Evolutionary conservation across 2,888 invertebrate species (phyloP), one percentile per base, ranked within the genome.

Genomic region (Leistus spinibarbis): DNA sequence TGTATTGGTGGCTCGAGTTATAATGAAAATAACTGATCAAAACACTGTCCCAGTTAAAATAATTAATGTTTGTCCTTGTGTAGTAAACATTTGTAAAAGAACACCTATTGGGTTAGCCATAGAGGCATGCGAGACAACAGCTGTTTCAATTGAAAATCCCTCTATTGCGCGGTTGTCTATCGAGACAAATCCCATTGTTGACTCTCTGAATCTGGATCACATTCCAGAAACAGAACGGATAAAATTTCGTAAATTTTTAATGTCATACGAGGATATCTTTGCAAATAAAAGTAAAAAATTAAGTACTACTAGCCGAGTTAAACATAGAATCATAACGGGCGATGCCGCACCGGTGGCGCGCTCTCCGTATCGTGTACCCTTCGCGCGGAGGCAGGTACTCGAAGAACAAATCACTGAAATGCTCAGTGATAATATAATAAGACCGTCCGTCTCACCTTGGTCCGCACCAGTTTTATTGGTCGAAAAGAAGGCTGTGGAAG

Each of bases 401-500:
- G 62, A 76, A 9, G 60, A 66, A 0, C 70, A 79, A 27, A 66
- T 80, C 2, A 60, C 77, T 9, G 76, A 78, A 20, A 78, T 81
- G 77, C 63, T 81, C 22, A 68, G 79, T 5, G 57, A 78, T 16
- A 80, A 78, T 10, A 76, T 80, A n/a, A 79, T 80, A 22, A 63
- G 75, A 56, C 79, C 77, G 1, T 81, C 80, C 1, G 76, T 74
- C 3, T 81, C 80, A 16, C 83, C 83, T 0, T 85, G 81, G 80
- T 77, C 80, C 7, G 79, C 81, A 1, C 84, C 83, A 0, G 79
- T 83, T 1, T 81, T 84, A 0, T 27, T 85, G 0, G 82, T 83
- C 0, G 76, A 78, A 20, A 76, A 78, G 63, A 78, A 76, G 60
- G 57, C 54, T 0, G 23, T 17, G 23, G 23, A 64, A 17, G 77